Percentiles rank a stretch among this genome's conserved stretches.
Evolutionary conservation across 2,888 invertebrate genomes (phyloP).

Genomic region (Thymelicus acteon): DNA sequence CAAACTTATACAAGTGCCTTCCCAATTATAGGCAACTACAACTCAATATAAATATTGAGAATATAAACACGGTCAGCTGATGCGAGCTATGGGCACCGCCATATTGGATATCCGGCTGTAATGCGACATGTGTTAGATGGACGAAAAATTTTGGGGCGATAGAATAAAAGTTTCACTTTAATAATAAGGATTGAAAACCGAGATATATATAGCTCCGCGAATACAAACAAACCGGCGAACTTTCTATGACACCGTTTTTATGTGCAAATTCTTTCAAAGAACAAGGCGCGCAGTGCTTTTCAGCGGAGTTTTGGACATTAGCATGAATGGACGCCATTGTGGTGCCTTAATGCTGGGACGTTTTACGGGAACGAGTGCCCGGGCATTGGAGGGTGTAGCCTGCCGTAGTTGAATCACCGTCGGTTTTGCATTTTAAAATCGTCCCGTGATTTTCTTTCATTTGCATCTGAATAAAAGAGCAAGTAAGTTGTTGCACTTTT

Average conservation of each 20-base stretch:
- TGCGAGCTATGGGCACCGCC: no score
- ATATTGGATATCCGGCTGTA: no score
- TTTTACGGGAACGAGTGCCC: slow-evolving; percentile 38
- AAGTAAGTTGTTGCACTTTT: no score
- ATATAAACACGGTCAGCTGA: no score
- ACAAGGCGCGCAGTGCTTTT: slow-evolving; percentile 13
- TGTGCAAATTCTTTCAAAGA: slow-evolving; percentile 7
- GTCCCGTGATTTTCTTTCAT: background rate
- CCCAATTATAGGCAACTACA: no score
- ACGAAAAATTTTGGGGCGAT: no score
- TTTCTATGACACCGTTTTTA: slow-evolving; percentile 2
- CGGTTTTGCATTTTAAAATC: slow-evolving; percentile 4
- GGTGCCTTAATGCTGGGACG: slow-evolving; percentile 46
- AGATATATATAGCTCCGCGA: no score
- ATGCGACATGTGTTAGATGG: no score
- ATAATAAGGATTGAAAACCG: no score
- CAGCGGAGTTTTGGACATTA: slow-evolving; percentile 47
- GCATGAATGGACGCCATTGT: slow-evolving; percentile 51
- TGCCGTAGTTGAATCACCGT: background rate
- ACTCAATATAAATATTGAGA: no score
- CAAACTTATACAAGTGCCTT: no score
- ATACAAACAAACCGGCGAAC: background rate
- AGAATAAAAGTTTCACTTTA: no score
- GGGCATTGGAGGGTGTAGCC: background rate
- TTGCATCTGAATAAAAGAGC: background rate